Conservation (phyloP, 1,140 invertebrate species). For the Zaprionus inermis region DNA sequence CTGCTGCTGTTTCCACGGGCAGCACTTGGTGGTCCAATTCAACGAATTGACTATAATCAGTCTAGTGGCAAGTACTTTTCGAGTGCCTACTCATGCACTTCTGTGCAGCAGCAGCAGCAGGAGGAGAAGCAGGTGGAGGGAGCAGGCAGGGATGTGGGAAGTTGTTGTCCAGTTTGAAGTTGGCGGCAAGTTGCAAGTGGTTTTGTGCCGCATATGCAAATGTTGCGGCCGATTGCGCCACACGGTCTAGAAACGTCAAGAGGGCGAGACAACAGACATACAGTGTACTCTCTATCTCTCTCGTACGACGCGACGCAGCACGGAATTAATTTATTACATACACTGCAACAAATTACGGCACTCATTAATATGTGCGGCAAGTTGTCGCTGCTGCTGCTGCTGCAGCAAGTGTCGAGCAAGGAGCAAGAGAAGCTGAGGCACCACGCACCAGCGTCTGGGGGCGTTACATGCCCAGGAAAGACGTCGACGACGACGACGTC, state of each 20-base stretch:
- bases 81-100: constrained; percentile 80
- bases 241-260: constrained; percentile 46
- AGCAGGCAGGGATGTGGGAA: constrained; percentile 39
- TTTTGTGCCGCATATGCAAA: constrained; percentile 72
- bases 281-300: background rate
- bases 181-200: constrained; percentile 76
- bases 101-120: constrained; percentile 36
- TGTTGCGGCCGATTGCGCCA: constrained; percentile 41
- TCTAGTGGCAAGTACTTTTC: constrained; percentile 82
- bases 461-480: constrained; percentile 31
- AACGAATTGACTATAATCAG: constrained; percentile 83
- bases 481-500: too few species aligned
- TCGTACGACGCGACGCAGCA: constrained; percentile 51
- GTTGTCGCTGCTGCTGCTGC: constrained; percentile 43
- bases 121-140: constrained; percentile 10
- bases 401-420: constrained; percentile 19
- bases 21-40: constrained; percentile 80
- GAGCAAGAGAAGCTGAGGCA: constrained; percentile 12
- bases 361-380: constrained; percentile 82
- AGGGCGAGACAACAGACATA: background rate
- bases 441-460: constrained; percentile 16
- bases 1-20: constrained; percentile 31
- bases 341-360: constrained; percentile 80
- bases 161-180: constrained; percentile 24
- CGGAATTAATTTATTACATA: constrained; percentile 83